Evolutionary conservation across 1,140 invertebrate genomes (phyloP).

Genomic region (Meteorus sp.): DNA sequence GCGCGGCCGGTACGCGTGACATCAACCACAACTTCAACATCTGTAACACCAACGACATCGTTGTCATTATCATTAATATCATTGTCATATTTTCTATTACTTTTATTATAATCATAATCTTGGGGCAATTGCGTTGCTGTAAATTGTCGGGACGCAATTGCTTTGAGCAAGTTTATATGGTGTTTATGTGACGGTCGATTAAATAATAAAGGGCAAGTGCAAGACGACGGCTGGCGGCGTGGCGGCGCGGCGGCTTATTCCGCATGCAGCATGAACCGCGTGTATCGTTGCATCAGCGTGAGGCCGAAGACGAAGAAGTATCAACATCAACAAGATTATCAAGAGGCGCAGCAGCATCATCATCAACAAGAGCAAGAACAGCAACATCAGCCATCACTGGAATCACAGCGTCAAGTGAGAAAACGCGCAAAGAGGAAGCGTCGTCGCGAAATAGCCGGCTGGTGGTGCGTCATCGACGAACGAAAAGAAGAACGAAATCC

Average conservation of each 20-base stretch:
- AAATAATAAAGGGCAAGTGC: conserved; percentile 13
- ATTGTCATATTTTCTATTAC: too few species aligned
- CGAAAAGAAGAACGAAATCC: neutral
- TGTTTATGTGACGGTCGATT: conserved; percentile 36
- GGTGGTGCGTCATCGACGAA: neutral
- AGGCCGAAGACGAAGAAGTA: conserved; percentile 21
- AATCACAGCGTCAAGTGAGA: conserved; percentile 1
- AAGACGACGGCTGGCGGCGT: conserved; percentile 25
- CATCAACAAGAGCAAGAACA: neutral
- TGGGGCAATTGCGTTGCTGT: neutral
- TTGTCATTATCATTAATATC: too few species aligned
- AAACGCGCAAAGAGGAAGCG: conserved; percentile 6
- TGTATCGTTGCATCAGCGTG: conserved; percentile 22
- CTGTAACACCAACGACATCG: neutral
- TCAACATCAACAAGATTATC: neutral
- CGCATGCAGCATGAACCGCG: conserved; percentile 59
- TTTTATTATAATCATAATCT: neutral
- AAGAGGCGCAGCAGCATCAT: neutral
- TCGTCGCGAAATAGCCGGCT: neutral
- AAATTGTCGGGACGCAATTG: conserved; percentile 31
- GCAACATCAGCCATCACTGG: neutral
- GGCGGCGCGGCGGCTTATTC: conserved; percentile 38
- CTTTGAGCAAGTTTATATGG: too few species aligned
- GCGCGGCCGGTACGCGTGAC: conserved; percentile 25
- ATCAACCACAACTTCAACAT: conserved; percentile 10